Base-by-base conservation (phyloP, 2,888 invertebrate genomes). In the Cistogaster globosa region DNA sequence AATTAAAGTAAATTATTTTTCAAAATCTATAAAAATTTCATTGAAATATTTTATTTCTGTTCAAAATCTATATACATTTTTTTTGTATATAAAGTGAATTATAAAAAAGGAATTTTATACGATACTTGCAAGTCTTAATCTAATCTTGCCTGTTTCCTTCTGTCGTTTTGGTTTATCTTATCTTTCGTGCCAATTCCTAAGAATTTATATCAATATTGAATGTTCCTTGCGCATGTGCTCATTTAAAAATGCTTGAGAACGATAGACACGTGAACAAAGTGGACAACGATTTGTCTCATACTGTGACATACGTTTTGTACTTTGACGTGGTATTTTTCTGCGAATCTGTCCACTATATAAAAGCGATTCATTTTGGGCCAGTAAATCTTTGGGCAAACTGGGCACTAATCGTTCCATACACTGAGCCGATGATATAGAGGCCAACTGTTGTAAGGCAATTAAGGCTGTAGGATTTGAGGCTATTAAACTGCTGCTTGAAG, bases 191-290 rank as follows among this genome's bases (percentile, higher is more conserved):
- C n/a, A 51, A 45, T 14, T 16, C 5, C 18, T 16, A 36, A 11
- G 51, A 32, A 22, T 68, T 88, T 90, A 92, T 69, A 92, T 92
- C 67, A 92, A 88, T 72, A 92, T 90, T 51, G 93, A 92, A 87
- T 92, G 92, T 87, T 92, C 92, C 76, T 92, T 92, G 78, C 92
- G 90, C 92, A 92, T 93, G 76, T 92, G 93, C 81, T 92, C 92
- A 78, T 92, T 92, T 55, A 92, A 88, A 87, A 92, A 92, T 48
- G 92, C 90, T 84, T 92, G 92, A 6, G 92, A 91, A 69, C 92
- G 90, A 87, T 92, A 93, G 79, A 91, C 90, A 3, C 92, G 89
- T n/a, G 92, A 90, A 84, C 92, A 92, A 7, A 92, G 88, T 1
- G 92, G 93, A 88, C 92, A 92, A 42, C 92, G 91, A 88, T 91